Conservation (phyloP, 2,888 invertebrate genomes). For the Troides oblongomaculatus region DNA sequence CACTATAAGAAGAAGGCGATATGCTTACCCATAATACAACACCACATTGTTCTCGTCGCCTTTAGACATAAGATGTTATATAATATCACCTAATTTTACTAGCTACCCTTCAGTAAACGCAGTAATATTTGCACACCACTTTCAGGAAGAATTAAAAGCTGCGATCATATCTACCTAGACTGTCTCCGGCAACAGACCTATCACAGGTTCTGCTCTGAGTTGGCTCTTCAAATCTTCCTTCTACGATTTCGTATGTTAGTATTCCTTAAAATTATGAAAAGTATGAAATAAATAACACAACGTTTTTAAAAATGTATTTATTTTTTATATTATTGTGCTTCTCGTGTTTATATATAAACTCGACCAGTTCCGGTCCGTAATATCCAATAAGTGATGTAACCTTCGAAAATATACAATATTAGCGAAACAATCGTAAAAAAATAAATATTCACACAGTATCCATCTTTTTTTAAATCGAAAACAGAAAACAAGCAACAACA, state of each 20-base stretch:
- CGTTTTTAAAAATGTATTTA: constrained; percentile 73
- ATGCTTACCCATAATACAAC: no score
- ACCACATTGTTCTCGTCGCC: no score
- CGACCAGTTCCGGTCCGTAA: constrained; percentile 54
- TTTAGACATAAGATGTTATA: no score
- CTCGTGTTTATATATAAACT: constrained; percentile 72
- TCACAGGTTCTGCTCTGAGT: no score
- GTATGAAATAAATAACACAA: background rate
- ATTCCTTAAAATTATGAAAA: background rate
- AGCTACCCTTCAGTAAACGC: no score
- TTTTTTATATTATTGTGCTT: constrained; percentile 78
- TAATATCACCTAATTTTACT: no score
- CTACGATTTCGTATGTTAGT: background rate
- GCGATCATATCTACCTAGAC: no score
- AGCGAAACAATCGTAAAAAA: constrained; percentile 58
- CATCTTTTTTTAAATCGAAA: constrained; percentile 38
- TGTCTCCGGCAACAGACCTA: no score
- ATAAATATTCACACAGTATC: constrained; percentile 60
- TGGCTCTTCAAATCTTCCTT: no score
- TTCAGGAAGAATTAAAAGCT: no score
- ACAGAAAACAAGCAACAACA: constrained; percentile 48
- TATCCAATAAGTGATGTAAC: constrained; percentile 64
- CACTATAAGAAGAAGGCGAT: no score
- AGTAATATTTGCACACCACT: no score
- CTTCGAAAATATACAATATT: constrained; percentile 55